These are phyloP conservation scores for Gymnocheta viridis DNA, from an alignment of 2,888 invertebrate species.

Conservation along the genomic window DNA sequence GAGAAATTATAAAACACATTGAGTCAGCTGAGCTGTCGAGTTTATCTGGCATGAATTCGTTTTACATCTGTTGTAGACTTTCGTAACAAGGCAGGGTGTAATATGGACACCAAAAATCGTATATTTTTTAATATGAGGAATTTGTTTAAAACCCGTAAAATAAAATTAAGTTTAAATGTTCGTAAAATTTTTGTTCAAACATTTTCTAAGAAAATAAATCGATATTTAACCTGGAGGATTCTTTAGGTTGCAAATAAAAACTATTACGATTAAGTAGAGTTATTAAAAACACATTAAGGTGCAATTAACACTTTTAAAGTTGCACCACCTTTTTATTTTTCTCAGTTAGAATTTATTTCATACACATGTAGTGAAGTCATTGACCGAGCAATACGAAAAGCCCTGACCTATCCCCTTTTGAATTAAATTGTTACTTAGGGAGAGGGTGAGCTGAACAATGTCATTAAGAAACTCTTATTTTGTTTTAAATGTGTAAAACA, in stretches of 20 bases:
- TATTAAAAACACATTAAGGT: constrained; percentile 63
- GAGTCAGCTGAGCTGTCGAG: too few species aligned
- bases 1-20: too few species aligned
- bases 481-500: too few species aligned
- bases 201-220: constrained; percentile 18
- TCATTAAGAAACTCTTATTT: too few species aligned
- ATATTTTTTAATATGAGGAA: too few species aligned
- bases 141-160: too few species aligned
- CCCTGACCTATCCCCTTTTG: too few species aligned
- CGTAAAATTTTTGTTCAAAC: neutral
- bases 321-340: neutral
- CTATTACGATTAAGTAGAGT: neutral
- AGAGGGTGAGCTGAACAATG: too few species aligned
- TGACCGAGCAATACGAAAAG: too few species aligned
- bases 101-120: constrained; percentile 44
- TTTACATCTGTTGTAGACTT: too few species aligned
- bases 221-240: neutral
- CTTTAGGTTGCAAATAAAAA: neutral
- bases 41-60: too few species aligned
- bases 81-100: neutral
- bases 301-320: neutral
- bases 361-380: neutral
- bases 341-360: neutral
- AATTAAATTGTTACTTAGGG: too few species aligned
- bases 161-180: constrained; percentile 22